A percentile compares a stretch with the other conserved stretches of the same genome.
Conservation (phyloP, 2,888 invertebrate genomes). For the Drosophila pseudotakahashii region DNA sequence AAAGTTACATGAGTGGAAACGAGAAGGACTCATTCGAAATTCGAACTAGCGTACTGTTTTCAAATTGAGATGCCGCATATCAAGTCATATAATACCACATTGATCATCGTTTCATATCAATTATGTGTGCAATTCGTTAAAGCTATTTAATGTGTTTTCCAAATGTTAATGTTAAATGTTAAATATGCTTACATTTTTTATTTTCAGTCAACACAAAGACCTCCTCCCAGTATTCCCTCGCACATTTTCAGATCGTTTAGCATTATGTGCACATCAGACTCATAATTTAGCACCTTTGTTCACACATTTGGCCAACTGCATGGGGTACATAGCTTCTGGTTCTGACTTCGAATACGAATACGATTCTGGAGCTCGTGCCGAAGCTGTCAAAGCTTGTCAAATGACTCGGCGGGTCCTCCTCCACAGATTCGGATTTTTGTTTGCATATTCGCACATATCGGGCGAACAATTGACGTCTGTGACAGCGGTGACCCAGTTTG, state of each 20-base stretch:
- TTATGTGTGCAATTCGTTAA: no score
- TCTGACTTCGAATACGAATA: constrained; percentile 1
- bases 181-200: not conserved
- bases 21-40: no score
- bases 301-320: constrained; percentile 39
- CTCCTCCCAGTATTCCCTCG: not conserved
- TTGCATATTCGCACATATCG: constrained; percentile 38
- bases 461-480: constrained; percentile 53
- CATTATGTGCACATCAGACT: constrained; percentile 12
- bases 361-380: constrained; percentile 43
- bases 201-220: not conserved
- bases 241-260: constrained; percentile 7
- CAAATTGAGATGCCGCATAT: no score
- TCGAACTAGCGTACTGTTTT: no score
- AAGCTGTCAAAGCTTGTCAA: constrained; percentile 73
- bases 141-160: no score
- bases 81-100: no score
- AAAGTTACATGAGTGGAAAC: no score
- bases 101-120: no score
- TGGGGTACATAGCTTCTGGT: constrained; percentile 26
- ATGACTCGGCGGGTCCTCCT: constrained; percentile 52
- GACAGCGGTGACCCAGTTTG: constrained; percentile 70
- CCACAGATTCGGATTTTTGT: constrained; percentile 39
- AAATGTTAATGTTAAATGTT: no score
- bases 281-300: constrained; percentile 37